Base-by-base conservation (phyloP, 2,113 vertebrate genomes). In the Oenanthe oenanthe region DNA sequence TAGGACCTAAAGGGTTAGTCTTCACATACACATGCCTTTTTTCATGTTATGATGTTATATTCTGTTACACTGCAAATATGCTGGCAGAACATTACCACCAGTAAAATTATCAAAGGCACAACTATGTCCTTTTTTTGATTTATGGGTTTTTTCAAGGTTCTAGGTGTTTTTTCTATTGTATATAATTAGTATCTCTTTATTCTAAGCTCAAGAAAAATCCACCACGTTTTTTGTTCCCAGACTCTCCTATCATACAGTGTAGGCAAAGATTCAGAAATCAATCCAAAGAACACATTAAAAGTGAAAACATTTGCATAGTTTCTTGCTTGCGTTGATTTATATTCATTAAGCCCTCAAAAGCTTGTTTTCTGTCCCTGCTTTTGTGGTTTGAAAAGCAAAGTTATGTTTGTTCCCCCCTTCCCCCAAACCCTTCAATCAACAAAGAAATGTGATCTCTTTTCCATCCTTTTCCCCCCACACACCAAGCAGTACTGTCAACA, bases 1-100 rank as follows among this genome's bases (percentile, higher is more conserved):
- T 17, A 77, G 13, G 13, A 54, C 20, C 29, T 48, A 57, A 73
- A 47, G 8, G 4, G 1, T 28, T 48, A 50, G 6, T 32, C 17
- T 57, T 61, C 42, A 38, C 0, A 0, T 4, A 45, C 4, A 6
- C 7, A 13, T 6, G 5, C 28, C 50, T 47, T 34, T 22, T 28
- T 57, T 79, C n/a, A 51, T 8, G 9, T 12, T 58, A 61, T 17
- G 45, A 73, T 28, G 6, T 24, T 65, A 4, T 43, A 47, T 58
- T 58, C 60, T 71, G 6, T 7, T 85, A 42, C 1, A 2, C 38
- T 71, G 26, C 16, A 86, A 94, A 74, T 42, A 45, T 5, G 38
- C 17, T 77, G 34, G 29, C 47, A 86, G 50, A 68, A 73, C 13
- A 31, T 63, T 24, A 48, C 9, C 70, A 75, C 3, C 18, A 75